Evolutionary conservation across 2,797 vertebrate genomes (phyloP), one percentile per base, ranked within the genome.

Genomic region (Enteromius fasciolatus): DNA sequence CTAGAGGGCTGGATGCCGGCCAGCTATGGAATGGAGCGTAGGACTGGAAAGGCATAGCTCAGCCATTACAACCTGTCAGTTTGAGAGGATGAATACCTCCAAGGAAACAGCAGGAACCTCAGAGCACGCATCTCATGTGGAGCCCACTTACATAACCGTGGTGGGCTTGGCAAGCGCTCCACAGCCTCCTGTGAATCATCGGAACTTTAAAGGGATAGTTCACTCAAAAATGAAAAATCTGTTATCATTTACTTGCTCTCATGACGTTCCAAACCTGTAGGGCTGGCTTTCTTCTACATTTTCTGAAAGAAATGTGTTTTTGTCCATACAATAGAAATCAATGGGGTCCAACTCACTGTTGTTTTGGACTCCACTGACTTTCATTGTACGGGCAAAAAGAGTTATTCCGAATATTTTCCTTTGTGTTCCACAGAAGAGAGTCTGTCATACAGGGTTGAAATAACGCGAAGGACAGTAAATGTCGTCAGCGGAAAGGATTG

Each of bases 1-100:
- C 73, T 77, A 76, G 36, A 73, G 78, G 41, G 20, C 84, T 89
- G 86, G 83, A 86, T 52, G 48, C 28, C 28, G 5, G 81, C 87
- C 86, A 85, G 59, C 2, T 52, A 50, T 70, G 74, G 50, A 74
- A 80, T 73, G 52, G 79, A 78, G 57, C 54, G 4, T 57, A 44
- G 50, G 41, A 77, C n/a, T 78, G 52, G 63, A 76, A 83, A 82
- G 50, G 41, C 66, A 74, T 39, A 33, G 76, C 69, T 87, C 77
- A 77, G 84, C 64, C 78, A 81, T 86, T 81, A 78, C 61, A 85
- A 74, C 64, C 72, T 66, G 82, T 54, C 74, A 61, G 66, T 82
- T 70, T 36, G 48, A 85, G 59, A 31, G 39, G 50, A 79, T 67
- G 72, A 80, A 81, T 78, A 81, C 83, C 83, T 85, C 36, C 54